A percentile compares a stretch with the other conserved stretches of the same genome.
Conservation (phyloP, 1,140 invertebrate species). For the Heliconius melpomene region DNA sequence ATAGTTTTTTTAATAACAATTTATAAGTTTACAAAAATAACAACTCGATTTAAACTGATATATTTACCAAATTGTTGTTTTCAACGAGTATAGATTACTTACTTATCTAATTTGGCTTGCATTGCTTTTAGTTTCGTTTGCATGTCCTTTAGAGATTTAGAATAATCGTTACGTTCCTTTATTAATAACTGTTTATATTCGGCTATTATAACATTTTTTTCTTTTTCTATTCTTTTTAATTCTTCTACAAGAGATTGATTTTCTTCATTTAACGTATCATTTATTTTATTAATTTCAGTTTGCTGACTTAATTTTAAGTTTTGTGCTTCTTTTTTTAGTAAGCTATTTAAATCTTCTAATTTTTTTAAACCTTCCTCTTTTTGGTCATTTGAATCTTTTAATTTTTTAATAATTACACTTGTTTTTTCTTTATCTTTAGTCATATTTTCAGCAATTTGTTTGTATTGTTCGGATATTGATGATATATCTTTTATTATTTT, state of each 20-base stretch:
- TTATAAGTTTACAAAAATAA: too few relatives aligned
- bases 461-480: slow-evolving; percentile 4
- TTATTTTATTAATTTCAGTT: slow-evolving; percentile 46
- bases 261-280: slow-evolving; percentile 49
- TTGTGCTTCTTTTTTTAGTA: slow-evolving; percentile 54
- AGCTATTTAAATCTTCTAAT: slow-evolving; percentile 48
- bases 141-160: slow-evolving; percentile 63
- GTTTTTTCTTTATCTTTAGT: slow-evolving; percentile 47
- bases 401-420: slow-evolving; percentile 52
- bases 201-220: slow-evolving; percentile 64
- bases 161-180: slow-evolving; percentile 68
- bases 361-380: slow-evolving; percentile 55
- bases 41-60: too few relatives aligned
- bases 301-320: slow-evolving; percentile 47
- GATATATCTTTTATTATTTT: slow-evolving; percentile 42
- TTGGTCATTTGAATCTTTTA: slow-evolving; percentile 51
- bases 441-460: not conserved
- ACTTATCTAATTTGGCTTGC: slow-evolving; percentile 68
- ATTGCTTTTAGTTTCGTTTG: slow-evolving; percentile 60
- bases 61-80: too few relatives aligned
- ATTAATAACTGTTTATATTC: slow-evolving; percentile 72
- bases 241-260: slow-evolving; percentile 58
- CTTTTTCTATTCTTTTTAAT: slow-evolving; percentile 68
- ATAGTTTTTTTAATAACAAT: too few relatives aligned
- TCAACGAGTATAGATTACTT: slow-evolving; percentile 29